Conservation (phyloP, 2,797 vertebrate genomes). For the Mormyrus hasselquistii region DNA sequence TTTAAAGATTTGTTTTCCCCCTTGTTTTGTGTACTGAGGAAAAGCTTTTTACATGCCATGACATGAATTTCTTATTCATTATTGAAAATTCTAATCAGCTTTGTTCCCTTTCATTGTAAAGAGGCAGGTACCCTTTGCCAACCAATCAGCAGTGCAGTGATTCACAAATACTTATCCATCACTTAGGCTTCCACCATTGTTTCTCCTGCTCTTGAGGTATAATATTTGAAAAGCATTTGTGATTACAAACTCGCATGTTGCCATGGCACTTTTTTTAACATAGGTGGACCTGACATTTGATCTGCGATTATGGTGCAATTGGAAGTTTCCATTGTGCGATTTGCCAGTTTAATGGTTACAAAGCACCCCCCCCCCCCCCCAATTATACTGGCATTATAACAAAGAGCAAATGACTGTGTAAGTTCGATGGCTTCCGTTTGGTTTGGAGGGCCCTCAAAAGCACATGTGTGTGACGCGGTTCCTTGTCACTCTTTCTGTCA, state of each 20-base stretch:
- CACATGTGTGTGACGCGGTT: background rate
- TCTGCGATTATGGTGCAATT: background rate
- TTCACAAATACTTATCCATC: background rate
- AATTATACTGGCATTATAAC: background rate
- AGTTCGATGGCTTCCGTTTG: background rate
- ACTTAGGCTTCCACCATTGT: background rate
- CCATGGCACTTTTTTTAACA: background rate
- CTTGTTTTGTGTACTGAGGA: background rate
- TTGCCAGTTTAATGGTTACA: background rate
- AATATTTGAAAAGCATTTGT: background rate
- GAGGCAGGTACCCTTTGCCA: background rate
- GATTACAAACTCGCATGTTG: background rate
- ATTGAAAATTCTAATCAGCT: background rate
- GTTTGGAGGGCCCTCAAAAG: background rate
- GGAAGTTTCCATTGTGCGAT: background rate
- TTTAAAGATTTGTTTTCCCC: background rate
- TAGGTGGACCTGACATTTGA: background rate
- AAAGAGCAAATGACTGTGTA: background rate
- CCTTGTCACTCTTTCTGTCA: background rate
- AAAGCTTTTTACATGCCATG: background rate
- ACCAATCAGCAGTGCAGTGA: background rate
- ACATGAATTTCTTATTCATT: background rate
- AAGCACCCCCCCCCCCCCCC: background rate
- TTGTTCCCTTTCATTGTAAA: background rate
- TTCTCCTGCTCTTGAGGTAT: background rate